Base-by-base conservation (phyloP, 2,113 vertebrate genomes). In the Centropristis striata region DNA sequence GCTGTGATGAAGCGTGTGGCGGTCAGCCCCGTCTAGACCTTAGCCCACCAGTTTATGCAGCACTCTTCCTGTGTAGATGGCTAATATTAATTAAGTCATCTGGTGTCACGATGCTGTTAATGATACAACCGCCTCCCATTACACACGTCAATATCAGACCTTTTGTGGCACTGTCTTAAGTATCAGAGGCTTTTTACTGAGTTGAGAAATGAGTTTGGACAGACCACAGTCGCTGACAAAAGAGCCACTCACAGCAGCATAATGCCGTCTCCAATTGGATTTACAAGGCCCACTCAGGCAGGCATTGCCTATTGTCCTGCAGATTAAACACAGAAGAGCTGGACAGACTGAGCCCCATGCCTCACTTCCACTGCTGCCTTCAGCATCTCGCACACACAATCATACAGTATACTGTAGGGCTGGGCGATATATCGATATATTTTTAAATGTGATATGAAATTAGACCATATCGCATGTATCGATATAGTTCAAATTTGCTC, bases 211-310 rank as follows among this genome's bases (percentile, higher is more conserved):
- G 9, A 81, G 81, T 84, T 88, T 87, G 70, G 91, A 89, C 92
- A 85, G 82, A 81, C 50, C 59, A 61, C 46, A 68, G 55, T 79
- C 14, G 18, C 66, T 83, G 82, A 86, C 78, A 84, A 88, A 82
- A 70, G 78, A 84, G 85, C 81, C 90, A 90, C 87, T 93, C 90
- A 90, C 67, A 75, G 78, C 51, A 61, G 46, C 76, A 87, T 85
- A 85, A 91, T 87, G 78, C 74, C 58, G 71, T 83, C 88, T 86
- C 88, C 82, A 90, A 86, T 93, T 92, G 83, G 80, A 86, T 84
- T 91, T 84, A 70, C 85, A 78, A 66, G 81, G 83, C 60, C 59
- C 51, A 16, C 71, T 71, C 54, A 1, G 79, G 66, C 58, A 41
- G 84, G 20, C 47, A 2, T 54, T 39, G 77, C 47, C 68, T 69